A percentile compares a stretch with the other conserved stretches of the same genome.
phyloP scores from a whole-genome alignment of 2,797 vertebrate genomes.

The Oreochromis mossambicus region DNA sequence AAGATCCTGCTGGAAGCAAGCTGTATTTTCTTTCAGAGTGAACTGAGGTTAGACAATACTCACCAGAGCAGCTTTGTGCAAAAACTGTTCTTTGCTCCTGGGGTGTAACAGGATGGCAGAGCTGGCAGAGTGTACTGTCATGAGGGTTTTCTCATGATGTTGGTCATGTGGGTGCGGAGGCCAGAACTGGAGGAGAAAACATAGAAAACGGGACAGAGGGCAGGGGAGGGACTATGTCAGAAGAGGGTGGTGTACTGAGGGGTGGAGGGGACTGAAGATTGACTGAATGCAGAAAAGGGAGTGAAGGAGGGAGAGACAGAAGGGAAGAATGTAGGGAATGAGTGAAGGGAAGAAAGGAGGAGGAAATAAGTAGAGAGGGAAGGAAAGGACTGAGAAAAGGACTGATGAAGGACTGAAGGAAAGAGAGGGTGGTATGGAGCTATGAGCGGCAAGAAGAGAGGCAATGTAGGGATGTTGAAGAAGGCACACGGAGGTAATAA shows the following conservation, averaged over 20 bases:
- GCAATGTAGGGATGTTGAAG: neutral
- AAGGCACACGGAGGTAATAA: neutral
- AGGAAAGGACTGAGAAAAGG: neutral
- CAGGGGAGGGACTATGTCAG: neutral
- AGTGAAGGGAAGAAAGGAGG: neutral
- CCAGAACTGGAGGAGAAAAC: neutral
- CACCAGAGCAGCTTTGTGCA: neutral
- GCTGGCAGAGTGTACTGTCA: constrained; percentile 37
- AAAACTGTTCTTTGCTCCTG: neutral
- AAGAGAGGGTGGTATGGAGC: neutral
- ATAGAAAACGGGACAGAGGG: neutral
- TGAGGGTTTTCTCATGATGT: constrained; percentile 47
- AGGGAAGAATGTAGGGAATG: neutral
- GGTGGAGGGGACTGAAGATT: neutral
- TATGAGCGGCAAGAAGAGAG: neutral
- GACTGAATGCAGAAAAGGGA: neutral
- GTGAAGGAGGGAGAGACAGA: neutral
- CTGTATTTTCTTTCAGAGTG: neutral
- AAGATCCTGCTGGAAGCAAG: neutral
- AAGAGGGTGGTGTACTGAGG: neutral
- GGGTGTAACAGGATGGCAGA: constrained; percentile 33
- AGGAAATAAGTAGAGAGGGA: neutral
- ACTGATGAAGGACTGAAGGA: neutral
- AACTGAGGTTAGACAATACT: neutral
- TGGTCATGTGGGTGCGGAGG: constrained; percentile 21